Evolutionary conservation across 2,113 vertebrate genomes (phyloP).

Genomic region (Hucho hucho): DNA sequence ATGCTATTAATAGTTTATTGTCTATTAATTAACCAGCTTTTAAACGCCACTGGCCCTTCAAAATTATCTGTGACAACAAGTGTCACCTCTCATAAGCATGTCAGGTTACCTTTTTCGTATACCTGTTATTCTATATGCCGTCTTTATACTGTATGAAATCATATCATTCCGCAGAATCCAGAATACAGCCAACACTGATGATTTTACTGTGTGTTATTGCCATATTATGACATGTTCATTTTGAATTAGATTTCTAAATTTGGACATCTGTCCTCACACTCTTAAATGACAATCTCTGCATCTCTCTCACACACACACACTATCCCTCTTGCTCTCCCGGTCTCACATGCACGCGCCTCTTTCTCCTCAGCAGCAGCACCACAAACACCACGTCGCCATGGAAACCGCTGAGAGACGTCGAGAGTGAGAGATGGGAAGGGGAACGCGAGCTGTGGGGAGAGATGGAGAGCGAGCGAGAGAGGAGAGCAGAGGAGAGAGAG

Average conservation of each 20-base stretch:
- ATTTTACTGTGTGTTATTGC: too few relatives aligned
- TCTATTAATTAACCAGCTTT: too few relatives aligned
- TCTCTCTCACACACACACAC: slow-evolving; percentile 32
- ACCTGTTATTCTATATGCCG: too few relatives aligned
- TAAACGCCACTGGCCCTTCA: too few relatives aligned
- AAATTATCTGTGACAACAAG: neutral
- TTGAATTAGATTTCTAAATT: neutral
- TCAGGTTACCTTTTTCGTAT: too few relatives aligned
- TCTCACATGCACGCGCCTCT: slow-evolving; percentile 60
- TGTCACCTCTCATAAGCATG: neutral
- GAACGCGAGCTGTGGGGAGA: slow-evolving; percentile 38
- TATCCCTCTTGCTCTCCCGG: slow-evolving; percentile 1
- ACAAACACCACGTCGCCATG: slow-evolving; percentile 71
- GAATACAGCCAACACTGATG: too few relatives aligned
- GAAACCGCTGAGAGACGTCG: slow-evolving; percentile 75
- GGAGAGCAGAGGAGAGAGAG: slow-evolving; percentile 25
- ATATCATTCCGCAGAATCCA: slow-evolving; percentile 5
- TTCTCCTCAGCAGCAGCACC: slow-evolving; percentile 64
- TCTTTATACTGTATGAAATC: slow-evolving; percentile 15
- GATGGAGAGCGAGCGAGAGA: slow-evolving; percentile 61
- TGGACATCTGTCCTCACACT: neutral
- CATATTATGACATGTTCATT: too few relatives aligned
- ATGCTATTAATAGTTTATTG: too few relatives aligned
- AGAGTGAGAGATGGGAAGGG: slow-evolving; percentile 67
- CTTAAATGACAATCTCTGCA: slow-evolving; percentile 13